Conservation (phyloP, 2,797 vertebrate genomes). For the Semotilus atromaculatus region DNA sequence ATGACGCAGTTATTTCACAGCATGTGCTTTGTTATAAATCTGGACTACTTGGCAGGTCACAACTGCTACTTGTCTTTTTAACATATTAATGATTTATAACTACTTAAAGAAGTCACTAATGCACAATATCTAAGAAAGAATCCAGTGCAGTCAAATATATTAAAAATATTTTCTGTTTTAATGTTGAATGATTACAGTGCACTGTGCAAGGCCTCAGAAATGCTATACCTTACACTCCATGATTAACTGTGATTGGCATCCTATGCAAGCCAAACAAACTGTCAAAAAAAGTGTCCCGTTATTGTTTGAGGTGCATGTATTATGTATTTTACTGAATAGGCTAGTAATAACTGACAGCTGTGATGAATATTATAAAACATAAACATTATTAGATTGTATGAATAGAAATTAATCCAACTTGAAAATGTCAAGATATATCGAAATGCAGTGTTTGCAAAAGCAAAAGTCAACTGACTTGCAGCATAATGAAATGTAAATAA, state of each 20-base stretch:
- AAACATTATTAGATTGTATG: conserved; percentile 7
- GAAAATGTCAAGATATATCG: conserved; percentile 9
- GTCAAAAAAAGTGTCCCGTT: neutral
- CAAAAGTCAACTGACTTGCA: neutral
- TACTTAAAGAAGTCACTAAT: neutral
- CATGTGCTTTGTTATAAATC: neutral
- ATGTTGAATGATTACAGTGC: conserved; percentile 35
- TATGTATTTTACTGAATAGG: neutral
- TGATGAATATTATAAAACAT: conserved; percentile 8
- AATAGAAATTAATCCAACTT: conserved; percentile 12
- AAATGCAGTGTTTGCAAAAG: neutral
- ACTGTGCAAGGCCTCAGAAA: neutral
- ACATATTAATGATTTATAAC: neutral
- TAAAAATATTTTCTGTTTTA: conserved; percentile 40
- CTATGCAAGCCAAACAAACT: conserved; percentile 21
- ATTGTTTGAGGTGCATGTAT: neutral
- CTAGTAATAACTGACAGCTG: neutral
- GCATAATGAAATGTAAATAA: conserved; percentile 1
- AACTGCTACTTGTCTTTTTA: neutral
- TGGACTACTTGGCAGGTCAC: conserved; percentile 2
- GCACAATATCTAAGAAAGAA: neutral
- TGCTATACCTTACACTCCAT: conserved; percentile 1
- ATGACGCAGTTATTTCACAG: neutral
- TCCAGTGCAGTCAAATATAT: conserved; percentile 9
- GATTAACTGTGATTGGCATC: conserved; percentile 23